These are phyloP conservation scores for Aselliscus stoliczkanus DNA, from an alignment of 2,797 vertebrate species.

Conservation along the genomic window DNA sequence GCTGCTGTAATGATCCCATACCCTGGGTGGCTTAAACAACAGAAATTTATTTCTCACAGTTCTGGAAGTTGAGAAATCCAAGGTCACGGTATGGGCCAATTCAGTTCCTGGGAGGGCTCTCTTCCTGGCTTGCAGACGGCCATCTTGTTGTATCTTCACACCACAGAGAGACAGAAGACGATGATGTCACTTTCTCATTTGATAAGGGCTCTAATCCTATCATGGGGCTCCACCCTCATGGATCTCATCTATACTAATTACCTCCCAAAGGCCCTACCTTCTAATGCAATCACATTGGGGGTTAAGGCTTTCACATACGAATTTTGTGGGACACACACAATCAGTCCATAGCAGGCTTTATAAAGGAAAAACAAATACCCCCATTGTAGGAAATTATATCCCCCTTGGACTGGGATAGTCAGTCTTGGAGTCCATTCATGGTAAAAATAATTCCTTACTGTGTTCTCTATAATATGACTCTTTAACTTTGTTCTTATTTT, in stretches of 20 bases:
- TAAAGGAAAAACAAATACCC: background rate
- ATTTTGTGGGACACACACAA: background rate
- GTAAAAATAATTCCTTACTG: background rate
- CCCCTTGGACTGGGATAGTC: background rate
- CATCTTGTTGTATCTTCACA: background rate
- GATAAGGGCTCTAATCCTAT: background rate
- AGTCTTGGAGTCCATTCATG: background rate
- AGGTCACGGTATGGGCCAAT: background rate
- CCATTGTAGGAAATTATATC: background rate
- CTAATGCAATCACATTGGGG: background rate
- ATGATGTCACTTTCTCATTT: background rate
- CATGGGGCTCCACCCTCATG: background rate
- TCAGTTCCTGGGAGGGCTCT: background rate
- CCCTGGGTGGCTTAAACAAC: background rate
- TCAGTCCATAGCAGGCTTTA: background rate
- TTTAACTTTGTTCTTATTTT: background rate
- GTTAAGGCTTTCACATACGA: background rate
- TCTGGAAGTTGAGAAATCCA: background rate
- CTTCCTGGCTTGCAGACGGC: background rate
- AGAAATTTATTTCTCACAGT: background rate
- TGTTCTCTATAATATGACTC: background rate
- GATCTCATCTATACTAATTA: background rate
- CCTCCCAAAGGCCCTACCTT: background rate
- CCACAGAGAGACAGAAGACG: background rate
- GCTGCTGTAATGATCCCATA: background rate